Conservation (phyloP, 2,888 invertebrate species). For the Ochropleura plecta region DNA sequence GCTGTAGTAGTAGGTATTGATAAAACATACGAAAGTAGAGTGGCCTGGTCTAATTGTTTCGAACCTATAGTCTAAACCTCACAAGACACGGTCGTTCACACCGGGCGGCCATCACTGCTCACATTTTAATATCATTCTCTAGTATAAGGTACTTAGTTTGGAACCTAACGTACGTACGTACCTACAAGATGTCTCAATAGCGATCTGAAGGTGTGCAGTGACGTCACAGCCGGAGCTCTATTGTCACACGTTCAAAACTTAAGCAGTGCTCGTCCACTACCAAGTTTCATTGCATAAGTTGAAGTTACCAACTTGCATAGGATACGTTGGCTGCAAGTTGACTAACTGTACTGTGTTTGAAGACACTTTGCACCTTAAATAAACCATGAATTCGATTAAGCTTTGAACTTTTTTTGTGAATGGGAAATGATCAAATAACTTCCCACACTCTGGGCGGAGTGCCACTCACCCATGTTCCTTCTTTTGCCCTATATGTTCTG, state of each 20-base stretch:
- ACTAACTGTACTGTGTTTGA: background rate
- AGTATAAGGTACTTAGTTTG: background rate
- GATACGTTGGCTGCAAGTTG: constrained; percentile 11
- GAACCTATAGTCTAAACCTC: background rate
- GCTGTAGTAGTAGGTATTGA: too few relatives aligned
- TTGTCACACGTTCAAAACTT: constrained; percentile 40
- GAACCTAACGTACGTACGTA: background rate
- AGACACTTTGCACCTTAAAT: background rate
- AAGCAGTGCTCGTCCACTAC: constrained; percentile 17
- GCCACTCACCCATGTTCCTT: too few relatives aligned
- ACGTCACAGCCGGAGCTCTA: background rate
- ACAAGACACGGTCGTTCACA: background rate
- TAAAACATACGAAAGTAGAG: background rate
- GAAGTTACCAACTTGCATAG: background rate
- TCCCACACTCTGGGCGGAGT: too few relatives aligned
- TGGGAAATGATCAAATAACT: too few relatives aligned
- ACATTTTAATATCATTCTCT: background rate
- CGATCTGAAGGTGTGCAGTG: background rate
- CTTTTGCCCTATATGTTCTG: too few relatives aligned
- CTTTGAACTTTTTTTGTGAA: background rate
- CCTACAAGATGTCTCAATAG: background rate
- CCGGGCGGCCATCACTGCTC: background rate
- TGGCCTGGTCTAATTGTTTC: background rate
- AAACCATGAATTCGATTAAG: background rate
- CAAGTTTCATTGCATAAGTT: constrained; percentile 34